phyloP scores from a whole-genome alignment of 2,113 vertebrate genomes.

The Rhagologus leucostigma region DNA sequence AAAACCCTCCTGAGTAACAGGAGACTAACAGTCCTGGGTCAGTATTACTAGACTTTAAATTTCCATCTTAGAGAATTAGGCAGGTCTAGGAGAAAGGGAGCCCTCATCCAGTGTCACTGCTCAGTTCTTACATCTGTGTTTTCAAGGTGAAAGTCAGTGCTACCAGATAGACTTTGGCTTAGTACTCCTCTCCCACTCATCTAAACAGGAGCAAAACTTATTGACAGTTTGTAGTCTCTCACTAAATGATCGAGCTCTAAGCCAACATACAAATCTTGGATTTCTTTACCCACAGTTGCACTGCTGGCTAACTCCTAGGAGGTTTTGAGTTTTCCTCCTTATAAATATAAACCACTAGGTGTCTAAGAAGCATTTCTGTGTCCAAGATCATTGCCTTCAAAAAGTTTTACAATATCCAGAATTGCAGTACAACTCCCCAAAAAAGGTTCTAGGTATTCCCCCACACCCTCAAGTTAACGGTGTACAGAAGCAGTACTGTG shows the following conservation, averaged over 20 bases:
- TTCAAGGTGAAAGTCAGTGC: neutral
- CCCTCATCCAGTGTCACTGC: neutral
- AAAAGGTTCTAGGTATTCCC: neutral
- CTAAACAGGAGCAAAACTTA: neutral
- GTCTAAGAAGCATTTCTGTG: neutral
- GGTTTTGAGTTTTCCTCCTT: neutral
- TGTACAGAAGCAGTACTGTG: neutral
- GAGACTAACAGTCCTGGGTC: neutral
- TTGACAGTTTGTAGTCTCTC: neutral
- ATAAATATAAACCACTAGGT: neutral
- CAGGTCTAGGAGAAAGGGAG: neutral
- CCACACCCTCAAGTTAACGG: neutral
- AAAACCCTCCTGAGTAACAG: neutral
- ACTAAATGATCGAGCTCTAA: neutral
- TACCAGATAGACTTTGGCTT: neutral
- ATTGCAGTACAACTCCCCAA: neutral
- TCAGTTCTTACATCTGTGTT: neutral
- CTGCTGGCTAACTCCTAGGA: neutral
- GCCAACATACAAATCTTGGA: neutral
- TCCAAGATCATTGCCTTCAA: neutral
- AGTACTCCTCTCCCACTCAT: neutral
- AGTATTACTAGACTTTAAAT: neutral
- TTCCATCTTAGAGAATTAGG: neutral
- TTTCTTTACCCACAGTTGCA: neutral
- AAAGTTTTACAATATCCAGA: neutral